These are phyloP conservation scores for Pantherophis guttatus DNA, from an alignment of 2,113 vertebrate genomes.

Conservation along the genomic window DNA sequence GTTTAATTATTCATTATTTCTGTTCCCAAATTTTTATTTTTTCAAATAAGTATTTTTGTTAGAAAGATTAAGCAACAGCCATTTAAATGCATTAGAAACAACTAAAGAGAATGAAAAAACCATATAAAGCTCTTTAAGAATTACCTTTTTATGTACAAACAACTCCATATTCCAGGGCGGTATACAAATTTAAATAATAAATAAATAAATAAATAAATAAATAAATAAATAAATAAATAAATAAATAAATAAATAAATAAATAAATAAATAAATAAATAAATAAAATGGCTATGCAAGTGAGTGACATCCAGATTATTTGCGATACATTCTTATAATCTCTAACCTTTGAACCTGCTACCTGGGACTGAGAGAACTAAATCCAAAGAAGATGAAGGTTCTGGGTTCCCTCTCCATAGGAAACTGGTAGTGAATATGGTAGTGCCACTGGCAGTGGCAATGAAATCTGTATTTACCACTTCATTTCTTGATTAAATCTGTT, in stretches of 20 bases:
- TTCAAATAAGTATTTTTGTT: neutral
- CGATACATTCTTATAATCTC: neutral
- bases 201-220: too few relatives aligned
- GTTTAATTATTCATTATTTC: neutral
- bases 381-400: neutral
- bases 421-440: neutral
- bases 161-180: too few relatives aligned
- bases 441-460: neutral
- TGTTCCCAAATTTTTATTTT: neutral
- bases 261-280: too few relatives aligned
- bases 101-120: neutral
- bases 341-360: neutral
- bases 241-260: too few relatives aligned
- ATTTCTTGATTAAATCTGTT: neutral
- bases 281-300: neutral
- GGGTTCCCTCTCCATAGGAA: neutral
- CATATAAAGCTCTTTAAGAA: neutral
- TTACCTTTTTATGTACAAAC: neutral
- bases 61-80: neutral
- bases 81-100: neutral
- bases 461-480: neutral
- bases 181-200: too few relatives aligned
- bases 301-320: neutral
- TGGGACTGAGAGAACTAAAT: neutral
- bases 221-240: too few relatives aligned